These are phyloP conservation scores for Lithobates pipiens DNA, from an alignment of 2,797 vertebrate species.

Conservation along the genomic window DNA sequence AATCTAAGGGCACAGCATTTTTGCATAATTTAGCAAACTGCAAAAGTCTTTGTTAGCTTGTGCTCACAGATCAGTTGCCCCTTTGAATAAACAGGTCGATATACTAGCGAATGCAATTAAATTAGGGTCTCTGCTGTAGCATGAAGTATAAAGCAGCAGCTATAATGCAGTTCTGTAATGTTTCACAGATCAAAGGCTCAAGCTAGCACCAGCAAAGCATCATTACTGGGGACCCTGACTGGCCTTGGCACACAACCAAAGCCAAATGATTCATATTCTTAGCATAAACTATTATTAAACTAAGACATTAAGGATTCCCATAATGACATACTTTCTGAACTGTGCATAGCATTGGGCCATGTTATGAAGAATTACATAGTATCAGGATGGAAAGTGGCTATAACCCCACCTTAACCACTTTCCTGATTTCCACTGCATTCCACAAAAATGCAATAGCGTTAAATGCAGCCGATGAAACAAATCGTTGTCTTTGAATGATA, in stretches of 20 bases:
- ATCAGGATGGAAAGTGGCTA: slow-evolving; percentile 30
- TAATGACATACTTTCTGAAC: background rate
- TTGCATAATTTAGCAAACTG: no score
- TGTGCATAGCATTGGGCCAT: slow-evolving; percentile 27
- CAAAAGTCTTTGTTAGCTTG: background rate
- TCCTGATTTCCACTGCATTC: background rate
- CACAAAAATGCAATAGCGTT: slow-evolving; percentile 50
- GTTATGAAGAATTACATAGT: slow-evolving; percentile 22
- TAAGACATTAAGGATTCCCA: background rate
- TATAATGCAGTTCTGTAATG: slow-evolving; percentile 41
- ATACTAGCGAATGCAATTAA: slow-evolving; percentile 19
- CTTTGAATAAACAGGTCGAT: slow-evolving; percentile 54
- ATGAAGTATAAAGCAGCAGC: slow-evolving; percentile 48
- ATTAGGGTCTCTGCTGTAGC: slow-evolving; percentile 41
- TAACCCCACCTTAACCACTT: background rate
- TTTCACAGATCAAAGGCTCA: slow-evolving; percentile 59
- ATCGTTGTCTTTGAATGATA: slow-evolving; percentile 61
- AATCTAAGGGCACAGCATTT: no score
- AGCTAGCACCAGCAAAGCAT: slow-evolving; percentile 21
- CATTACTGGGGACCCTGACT: slow-evolving; percentile 39
- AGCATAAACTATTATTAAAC: slow-evolving; percentile 24
- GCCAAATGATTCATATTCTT: slow-evolving; percentile 16
- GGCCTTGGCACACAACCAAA: slow-evolving; percentile 35
- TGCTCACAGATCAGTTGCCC: background rate
- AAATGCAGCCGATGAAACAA: slow-evolving; percentile 68